Evolutionary conservation across 2,888 invertebrate genomes (phyloP).

Genomic region (Conchocele bisecta): DNA sequence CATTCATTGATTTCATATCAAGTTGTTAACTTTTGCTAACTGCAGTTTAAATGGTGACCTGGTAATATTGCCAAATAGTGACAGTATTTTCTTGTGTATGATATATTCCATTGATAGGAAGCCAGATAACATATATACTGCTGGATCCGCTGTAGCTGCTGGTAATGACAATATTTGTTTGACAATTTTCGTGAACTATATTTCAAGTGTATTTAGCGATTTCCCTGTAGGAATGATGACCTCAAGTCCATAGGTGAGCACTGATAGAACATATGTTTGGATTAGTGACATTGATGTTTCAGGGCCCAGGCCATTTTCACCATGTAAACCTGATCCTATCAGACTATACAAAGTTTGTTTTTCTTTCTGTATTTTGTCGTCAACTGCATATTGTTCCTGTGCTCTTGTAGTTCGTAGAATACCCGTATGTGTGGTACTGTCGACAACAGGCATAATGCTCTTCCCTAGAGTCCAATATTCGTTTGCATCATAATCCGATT

Average conservation of each 20-base stretch:
- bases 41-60: too few relatives aligned
- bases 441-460: not conserved
- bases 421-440: not conserved
- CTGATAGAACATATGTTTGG: conserved; percentile 16
- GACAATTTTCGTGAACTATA: conserved; percentile 4
- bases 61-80: conserved; percentile 16
- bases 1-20: too few relatives aligned
- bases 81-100: conserved; percentile 11
- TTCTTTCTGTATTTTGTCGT: conserved; percentile 7
- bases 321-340: conserved; percentile 14
- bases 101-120: conserved; percentile 19
- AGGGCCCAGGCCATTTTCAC: conserved; percentile 9
- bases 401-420: not conserved
- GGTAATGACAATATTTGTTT: conserved; percentile 17
- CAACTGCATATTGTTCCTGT: not conserved
- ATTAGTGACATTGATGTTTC: conserved; percentile 9
- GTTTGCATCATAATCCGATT: too few relatives aligned
- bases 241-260: conserved; percentile 17
- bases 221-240: not conserved
- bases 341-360: conserved; percentile 1
- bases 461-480: not conserved
- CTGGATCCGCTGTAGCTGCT: conserved; percentile 19
- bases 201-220: conserved; percentile 7
- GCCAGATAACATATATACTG: conserved; percentile 13
- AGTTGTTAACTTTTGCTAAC: too few relatives aligned